Conservation (phyloP, 2,797 vertebrate genomes). For the Ptychadena robeensis region DNA sequence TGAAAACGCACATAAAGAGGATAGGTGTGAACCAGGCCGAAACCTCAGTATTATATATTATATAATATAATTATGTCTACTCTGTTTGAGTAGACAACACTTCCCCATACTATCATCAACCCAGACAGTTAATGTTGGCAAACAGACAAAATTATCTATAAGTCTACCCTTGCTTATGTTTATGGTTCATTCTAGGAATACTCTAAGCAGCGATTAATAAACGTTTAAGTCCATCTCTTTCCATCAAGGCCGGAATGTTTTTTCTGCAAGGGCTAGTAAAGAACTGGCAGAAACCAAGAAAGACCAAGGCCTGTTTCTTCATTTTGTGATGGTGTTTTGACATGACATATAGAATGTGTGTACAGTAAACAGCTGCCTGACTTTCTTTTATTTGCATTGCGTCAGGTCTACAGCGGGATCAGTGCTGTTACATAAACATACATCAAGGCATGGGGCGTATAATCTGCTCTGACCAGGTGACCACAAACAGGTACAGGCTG, state of each 20-base stretch:
- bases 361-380: conserved; percentile 50
- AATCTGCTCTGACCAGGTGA: not conserved
- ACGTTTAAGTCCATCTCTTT: conserved; percentile 8
- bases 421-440: conserved; percentile 3
- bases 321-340: conserved; percentile 43
- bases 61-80: not conserved
- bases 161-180: not conserved
- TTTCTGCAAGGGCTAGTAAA: not conserved
- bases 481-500: conserved; percentile 1
- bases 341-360: conserved; percentile 24
- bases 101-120: not conserved
- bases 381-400: conserved; percentile 41
- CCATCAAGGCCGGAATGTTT: not conserved
- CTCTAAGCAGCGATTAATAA: not conserved
- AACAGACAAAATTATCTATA: conserved; percentile 16
- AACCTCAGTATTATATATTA: no score
- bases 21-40: no score
- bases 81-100: not conserved
- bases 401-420: not conserved
- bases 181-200: conserved; percentile 2
- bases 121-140: not conserved
- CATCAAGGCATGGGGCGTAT: not conserved
- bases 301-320: conserved; percentile 13
- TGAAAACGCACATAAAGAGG: no score
- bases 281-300: conserved; percentile 11